phyloP scores from a whole-genome alignment of 2,888 invertebrate genomes.

The Yponomeuta evonymella region DNA sequence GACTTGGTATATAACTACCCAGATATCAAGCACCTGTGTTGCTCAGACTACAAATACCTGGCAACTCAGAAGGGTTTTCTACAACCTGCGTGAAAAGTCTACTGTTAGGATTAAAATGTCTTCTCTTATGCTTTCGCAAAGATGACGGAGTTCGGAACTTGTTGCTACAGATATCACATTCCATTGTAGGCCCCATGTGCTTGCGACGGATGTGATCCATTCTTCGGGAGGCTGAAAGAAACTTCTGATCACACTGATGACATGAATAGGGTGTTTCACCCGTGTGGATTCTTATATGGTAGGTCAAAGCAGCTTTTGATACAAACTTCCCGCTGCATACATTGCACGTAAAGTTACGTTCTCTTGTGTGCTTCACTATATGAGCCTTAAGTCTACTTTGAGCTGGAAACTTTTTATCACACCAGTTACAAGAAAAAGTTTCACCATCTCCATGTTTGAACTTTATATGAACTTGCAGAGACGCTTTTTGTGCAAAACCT shows the following conservation, averaged over 20 bases:
- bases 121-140: conserved; percentile 32
- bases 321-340: conserved; percentile 36
- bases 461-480: conserved; percentile 34
- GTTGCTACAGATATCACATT: conserved; percentile 36
- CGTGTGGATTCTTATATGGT: conserved; percentile 39
- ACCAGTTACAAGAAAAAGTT: conserved; percentile 34
- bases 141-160: conserved; percentile 30
- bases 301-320: conserved; percentile 34
- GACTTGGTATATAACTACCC: no score
- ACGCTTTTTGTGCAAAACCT: conserved; percentile 31
- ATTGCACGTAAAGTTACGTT: conserved; percentile 37
- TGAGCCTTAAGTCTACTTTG: conserved; percentile 34
- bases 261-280: conserved; percentile 42
- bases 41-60: no score
- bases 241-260: conserved; percentile 32
- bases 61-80: background rate
- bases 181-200: conserved; percentile 27
- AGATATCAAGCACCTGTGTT: no score
- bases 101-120: conserved; percentile 33
- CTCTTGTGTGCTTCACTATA: conserved; percentile 37
- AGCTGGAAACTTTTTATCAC: conserved; percentile 35
- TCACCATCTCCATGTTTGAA: conserved; percentile 35
- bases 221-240: conserved; percentile 36
- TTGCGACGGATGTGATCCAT: conserved; percentile 33
- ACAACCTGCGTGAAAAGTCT: conserved; percentile 21